Evolutionary conservation across 1,140 invertebrate species (phyloP), one percentile per base, ranked within the genome.

Genomic region (Nylanderia fulva): DNA sequence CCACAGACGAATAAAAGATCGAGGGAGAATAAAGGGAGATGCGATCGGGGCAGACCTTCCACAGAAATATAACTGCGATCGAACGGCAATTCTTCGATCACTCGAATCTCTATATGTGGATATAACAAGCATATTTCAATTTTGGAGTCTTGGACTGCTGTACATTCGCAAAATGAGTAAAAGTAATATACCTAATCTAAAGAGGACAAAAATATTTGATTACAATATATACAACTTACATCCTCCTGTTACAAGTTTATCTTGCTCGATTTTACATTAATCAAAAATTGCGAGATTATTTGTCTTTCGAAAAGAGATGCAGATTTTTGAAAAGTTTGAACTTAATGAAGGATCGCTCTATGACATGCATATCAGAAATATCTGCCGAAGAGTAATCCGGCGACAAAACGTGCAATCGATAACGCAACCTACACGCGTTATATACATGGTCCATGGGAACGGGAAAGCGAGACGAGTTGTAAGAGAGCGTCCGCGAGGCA

Each of bases 51-150:
- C 29, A 33, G 29, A 33, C 69, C 71, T 29, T 74, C 71, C 45
- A 85, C 64, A 91, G 71, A 90, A 90, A 86, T 76, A 77, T 72
- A 89, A 75, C 84, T 79, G 39, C 27, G 6, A 48, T 45, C 39
- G 58, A 64, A 64, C n/a, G 58, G 39, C 33, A 64, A 77, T 39
- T 63, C 52, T 39, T 42, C 74, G 39, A 76, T 76, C 58, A 29
- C 6, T 48, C 24, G 36, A 63, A 6, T 18, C 6, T 13, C 27
- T 9, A 11, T 9, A 11, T 63, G 29, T 63, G 9, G 15, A 27
- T 58, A 24, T 27, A 64, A 42, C 15, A 48, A 76, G 42, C 6
- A 42, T 42, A 58, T 18, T 60, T 6, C 15, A 60, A 58, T 27
- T 48, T 82, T 33, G 63, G 6, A 36, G 4, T 56, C n/a, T 9